Evolutionary conservation across 2,113 vertebrate genomes (phyloP).

Genomic region (Passer montanus): DNA sequence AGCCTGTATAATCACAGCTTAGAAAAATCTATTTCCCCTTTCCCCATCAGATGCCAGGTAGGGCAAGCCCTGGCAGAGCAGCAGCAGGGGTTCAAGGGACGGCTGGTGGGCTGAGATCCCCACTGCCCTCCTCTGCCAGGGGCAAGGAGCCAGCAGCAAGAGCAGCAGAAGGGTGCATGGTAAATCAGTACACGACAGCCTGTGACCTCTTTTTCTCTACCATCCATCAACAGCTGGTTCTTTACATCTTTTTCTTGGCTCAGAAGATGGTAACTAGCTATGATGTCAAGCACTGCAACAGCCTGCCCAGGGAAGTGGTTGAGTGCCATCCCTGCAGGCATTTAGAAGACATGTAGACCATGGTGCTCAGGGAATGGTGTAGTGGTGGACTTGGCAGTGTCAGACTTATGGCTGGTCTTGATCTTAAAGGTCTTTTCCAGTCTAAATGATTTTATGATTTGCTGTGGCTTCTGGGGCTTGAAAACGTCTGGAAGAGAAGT

Average conservation of each 20-base stretch:
- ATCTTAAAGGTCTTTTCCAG: not conserved
- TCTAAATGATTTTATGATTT: not conserved
- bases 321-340: not conserved
- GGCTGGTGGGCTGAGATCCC: not conserved
- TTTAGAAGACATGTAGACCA: not conserved
- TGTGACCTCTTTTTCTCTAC: not conserved
- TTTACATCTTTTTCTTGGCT: not conserved
- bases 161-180: fast-evolving
- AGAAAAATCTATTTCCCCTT: not conserved
- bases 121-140: not conserved
- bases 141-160: not conserved
- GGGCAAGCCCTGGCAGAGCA: not conserved
- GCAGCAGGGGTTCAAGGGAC: not conserved
- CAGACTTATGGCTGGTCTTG: not conserved
- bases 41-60: not conserved
- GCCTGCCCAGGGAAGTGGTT: not conserved
- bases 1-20: not conserved
- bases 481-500: not conserved
- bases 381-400: not conserved
- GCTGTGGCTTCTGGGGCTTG: not conserved
- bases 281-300: not conserved
- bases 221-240: not conserved
- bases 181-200: not conserved
- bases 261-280: not conserved
- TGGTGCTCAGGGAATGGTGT: not conserved